Percentiles rank a stretch among this genome's conserved stretches.
Evolutionary conservation across 1,140 invertebrate genomes (phyloP).

Genomic region (Drosophila paulistorum): DNA sequence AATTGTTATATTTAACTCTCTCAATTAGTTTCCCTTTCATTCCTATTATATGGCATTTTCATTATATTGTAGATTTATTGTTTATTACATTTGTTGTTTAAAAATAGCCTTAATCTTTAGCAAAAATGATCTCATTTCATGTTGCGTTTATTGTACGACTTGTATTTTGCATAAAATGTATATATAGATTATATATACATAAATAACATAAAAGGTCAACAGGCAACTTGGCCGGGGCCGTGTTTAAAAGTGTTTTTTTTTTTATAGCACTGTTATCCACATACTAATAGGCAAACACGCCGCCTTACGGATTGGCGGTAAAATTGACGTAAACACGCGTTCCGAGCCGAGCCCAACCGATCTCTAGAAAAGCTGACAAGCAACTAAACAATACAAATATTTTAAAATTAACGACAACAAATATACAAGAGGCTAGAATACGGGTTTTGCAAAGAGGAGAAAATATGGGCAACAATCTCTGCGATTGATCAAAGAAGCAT

Average conservation of each 20-base stretch:
- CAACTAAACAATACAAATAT: constrained; percentile 47
- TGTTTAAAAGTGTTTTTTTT: constrained; percentile 38
- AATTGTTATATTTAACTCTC: background rate
- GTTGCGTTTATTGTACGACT: constrained; percentile 41
- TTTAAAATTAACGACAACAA: constrained; percentile 18
- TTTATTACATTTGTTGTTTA: constrained; percentile 39
- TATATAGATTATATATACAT: constrained; percentile 43
- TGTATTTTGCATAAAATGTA: constrained; percentile 62
- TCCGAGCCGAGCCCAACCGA: constrained; percentile 25
- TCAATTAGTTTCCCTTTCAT: constrained; percentile 41
- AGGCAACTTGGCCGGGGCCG: constrained; percentile 22
- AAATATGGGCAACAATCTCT: background rate
- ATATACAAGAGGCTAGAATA: background rate
- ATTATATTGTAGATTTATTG: constrained; percentile 16
- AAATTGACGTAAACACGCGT: constrained; percentile 22
- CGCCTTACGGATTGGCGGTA: constrained; percentile 33
- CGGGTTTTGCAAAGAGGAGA: background rate
- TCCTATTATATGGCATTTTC: background rate
- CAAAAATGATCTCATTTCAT: constrained; percentile 68
- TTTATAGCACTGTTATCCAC: background rate
- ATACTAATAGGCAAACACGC: constrained; percentile 51
- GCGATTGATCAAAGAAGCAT: background rate
- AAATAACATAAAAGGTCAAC: constrained; percentile 61
- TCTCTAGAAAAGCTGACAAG: constrained; percentile 52
- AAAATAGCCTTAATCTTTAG: constrained; percentile 57